Evolutionary conservation across 1,140 invertebrate species (phyloP), one percentile per base, ranked within the genome.

Genomic region (Megalonaias nervosa): DNA sequence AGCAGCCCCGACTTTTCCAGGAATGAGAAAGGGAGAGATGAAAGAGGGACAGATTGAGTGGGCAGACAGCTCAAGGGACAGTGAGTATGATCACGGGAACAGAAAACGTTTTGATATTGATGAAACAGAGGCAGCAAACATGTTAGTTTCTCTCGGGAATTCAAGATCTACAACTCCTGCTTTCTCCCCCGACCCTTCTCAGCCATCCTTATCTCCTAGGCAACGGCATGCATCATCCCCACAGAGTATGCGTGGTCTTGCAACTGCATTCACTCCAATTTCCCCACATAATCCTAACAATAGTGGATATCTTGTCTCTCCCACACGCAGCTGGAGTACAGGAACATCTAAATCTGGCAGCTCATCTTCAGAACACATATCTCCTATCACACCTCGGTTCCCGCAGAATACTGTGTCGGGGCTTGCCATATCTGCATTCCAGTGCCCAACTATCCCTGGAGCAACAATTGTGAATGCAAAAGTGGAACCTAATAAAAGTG

Each of bases 121-220:
- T 87, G 97, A 98, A 92, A 98, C 96, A 13, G 97, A 99, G 92
- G 97, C 96, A 75, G 98, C 97, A 59, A 98, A 97, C 91, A 97
- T 98, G 95, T 92, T 99, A 67, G 97, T 98, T 74, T 98, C 96
- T 16, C 92, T 98, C 72, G 96, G 96, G 84, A 97, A 96, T 89
- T 98, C 97, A 14, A 93, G 88, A 58, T 89, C 89, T n/a, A 86
- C 85, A 15, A 88, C 88, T 21, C 88, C 89, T 15, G 85, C 89
- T 14, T 88, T 96, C 97, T 97, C 71, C 95, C 94, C 87, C 92
- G 94, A 85, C 92, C 93, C 83, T 92, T 74, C 74, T 21, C 70
- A 68, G 0, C 76, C 77, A 17, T 77, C 62, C 55, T 26, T 81
- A 56, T 81, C 81, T 48, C 80, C 81, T 23, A 15, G 84, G 59